Evolutionary conservation across 2,888 invertebrate genomes (phyloP), one percentile per base, ranked within the genome.

Genomic region (Oxystoma pomonae): DNA sequence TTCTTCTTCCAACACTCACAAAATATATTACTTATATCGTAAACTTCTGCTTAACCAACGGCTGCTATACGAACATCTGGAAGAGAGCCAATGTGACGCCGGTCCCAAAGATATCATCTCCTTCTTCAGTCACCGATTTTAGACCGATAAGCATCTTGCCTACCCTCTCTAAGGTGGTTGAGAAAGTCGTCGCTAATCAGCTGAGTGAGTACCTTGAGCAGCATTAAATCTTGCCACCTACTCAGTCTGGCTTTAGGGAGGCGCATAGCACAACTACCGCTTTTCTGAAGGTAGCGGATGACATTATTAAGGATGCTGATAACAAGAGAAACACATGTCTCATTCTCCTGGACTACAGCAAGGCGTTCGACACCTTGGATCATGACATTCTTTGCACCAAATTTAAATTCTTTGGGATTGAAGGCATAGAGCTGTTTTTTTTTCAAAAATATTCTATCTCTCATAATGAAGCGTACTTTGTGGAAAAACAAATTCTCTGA

Each of bases 361-460:
- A n/a, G n/a, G n/a, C n/a, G n/a, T n/a, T n/a, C n/a, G n/a, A n/a
- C n/a, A n/a, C n/a, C n/a, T n/a, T n/a, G n/a, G n/a, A n/a, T n/a
- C n/a, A n/a, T n/a, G n/a, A n/a, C n/a, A n/a, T n/a, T n/a, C n/a
- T n/a, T n/a, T n/a, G n/a, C n/a, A n/a, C n/a, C n/a, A n/a, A n/a
- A n/a, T n/a, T n/a, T n/a, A n/a, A n/a, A n/a, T n/a, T n/a, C n/a
- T n/a, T n/a, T n/a, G n/a, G n/a, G n/a, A n/a, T n/a, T n/a, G n/a
- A n/a, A n/a, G n/a, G n/a, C n/a, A n/a, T n/a, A n/a, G n/a, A n/a
- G n/a, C n/a, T n/a, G n/a, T n/a, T n/a, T n/a, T 57, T 19, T 57
- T 19, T 18, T 56, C 16, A 9, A 17, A 20, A 53, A 63, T 58
- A n/a, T n/a, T n/a, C n/a, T n/a, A n/a, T n/a, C n/a, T n/a, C n/a